A percentile compares a stretch with the other conserved stretches of the same genome.
Conservation (phyloP, 35 echinoderm and acorn worm genomes). For the Ophiothrix spiculata region DNA sequence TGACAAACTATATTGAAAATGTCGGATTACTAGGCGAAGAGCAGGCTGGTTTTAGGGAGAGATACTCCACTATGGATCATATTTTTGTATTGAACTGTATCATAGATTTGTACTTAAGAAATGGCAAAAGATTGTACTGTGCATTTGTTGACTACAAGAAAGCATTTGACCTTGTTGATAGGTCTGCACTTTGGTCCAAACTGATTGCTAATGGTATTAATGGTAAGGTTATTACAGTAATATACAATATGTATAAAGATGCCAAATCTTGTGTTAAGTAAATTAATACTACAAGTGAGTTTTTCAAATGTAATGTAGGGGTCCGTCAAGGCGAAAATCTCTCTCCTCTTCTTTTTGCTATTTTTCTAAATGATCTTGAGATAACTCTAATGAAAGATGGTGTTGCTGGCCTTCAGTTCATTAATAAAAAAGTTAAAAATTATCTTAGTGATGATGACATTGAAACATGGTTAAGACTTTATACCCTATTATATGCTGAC, state of each 20-base stretch:
- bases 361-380: too few species aligned
- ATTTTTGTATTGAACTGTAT: slow-evolving; percentile 18
- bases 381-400: too few species aligned
- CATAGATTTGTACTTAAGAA: slow-evolving; percentile 4
- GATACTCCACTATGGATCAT: slow-evolving; percentile 25
- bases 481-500: too few species aligned
- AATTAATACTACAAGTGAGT: too few species aligned
- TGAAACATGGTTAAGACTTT: too few species aligned
- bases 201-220: slow-evolving; percentile 34
- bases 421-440: too few species aligned
- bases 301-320: too few species aligned
- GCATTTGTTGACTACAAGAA: slow-evolving; percentile 31
- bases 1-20: slow-evolving; percentile 8
- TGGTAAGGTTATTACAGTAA: slow-evolving; percentile 33
- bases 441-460: too few species aligned
- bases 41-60: slow-evolving; percentile 22
- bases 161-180: slow-evolving; percentile 36
- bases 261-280: too few species aligned
- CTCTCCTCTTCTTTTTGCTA: too few species aligned
- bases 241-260: slow-evolving; percentile 25
- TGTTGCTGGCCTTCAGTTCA: too few species aligned
- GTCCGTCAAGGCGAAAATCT: too few species aligned
- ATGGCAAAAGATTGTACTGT: neutral
- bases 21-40: slow-evolving; percentile 21
- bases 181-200: slow-evolving; percentile 26